Conservation (phyloP, 2,113 vertebrate species). For the Tyrannus savana region DNA sequence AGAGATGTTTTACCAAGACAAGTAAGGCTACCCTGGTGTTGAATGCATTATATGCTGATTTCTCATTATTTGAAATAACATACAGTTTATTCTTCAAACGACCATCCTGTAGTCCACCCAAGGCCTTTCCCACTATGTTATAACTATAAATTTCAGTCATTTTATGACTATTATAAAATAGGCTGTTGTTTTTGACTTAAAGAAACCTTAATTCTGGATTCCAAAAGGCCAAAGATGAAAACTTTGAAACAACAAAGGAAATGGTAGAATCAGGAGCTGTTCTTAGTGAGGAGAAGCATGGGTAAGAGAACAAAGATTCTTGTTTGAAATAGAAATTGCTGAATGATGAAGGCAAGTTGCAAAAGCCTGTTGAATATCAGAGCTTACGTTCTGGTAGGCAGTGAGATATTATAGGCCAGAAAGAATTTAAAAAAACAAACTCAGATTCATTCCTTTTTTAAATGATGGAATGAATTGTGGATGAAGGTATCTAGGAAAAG, state of each 20-base stretch:
- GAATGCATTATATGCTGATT: background rate
- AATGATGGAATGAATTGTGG: background rate
- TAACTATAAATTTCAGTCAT: background rate
- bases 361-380: background rate
- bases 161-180: background rate
- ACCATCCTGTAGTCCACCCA: background rate
- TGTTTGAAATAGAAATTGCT: background rate
- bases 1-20: background rate
- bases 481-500: background rate
- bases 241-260: background rate
- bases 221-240: background rate
- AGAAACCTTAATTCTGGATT: background rate
- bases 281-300: background rate
- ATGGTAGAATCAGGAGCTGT: fast-evolving
- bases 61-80: background rate
- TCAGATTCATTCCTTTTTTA: background rate
- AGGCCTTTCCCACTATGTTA: background rate
- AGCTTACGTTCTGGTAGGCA: background rate
- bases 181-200: background rate
- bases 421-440: fast-evolving
- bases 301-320: background rate
- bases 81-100: background rate
- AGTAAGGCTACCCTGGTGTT: background rate
- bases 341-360: background rate
- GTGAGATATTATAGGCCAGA: background rate